phyloP scores from a whole-genome alignment of 2,888 invertebrate genomes.

The Standfussiana lucernea region DNA sequence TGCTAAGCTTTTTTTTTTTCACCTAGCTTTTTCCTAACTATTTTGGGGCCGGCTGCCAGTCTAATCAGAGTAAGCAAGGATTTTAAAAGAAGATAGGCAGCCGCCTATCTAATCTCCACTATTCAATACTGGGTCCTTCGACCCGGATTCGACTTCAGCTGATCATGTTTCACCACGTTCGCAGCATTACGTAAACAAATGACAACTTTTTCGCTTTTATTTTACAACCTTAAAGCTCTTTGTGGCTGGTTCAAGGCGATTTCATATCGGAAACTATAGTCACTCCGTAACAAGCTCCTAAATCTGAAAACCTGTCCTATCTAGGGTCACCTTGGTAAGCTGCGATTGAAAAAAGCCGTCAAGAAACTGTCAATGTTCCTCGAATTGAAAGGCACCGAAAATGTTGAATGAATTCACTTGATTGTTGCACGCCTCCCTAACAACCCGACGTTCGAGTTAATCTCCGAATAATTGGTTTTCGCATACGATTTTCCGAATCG shows the following conservation, averaged over 20 bases:
- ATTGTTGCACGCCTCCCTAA: constrained; percentile 36
- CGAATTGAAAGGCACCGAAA: neutral
- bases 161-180: neutral
- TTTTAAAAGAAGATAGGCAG: neutral
- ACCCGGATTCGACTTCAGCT: neutral
- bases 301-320: neutral
- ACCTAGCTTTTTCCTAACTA: neutral
- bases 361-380: constrained; percentile 8
- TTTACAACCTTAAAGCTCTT: neutral
- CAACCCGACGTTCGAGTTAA: constrained; percentile 30
- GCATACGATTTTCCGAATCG: constrained; percentile 40
- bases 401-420: constrained; percentile 35
- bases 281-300: neutral
- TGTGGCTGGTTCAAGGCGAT: neutral
- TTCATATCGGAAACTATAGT: neutral
- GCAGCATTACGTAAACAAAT: too few relatives aligned
- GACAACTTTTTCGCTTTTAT: neutral
- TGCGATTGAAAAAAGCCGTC: neutral
- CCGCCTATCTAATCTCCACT: neutral
- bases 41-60: neutral
- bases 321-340: neutral
- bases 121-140: neutral
- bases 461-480: constrained; percentile 53
- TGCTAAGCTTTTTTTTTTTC: too few relatives aligned
- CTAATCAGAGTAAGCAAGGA: neutral